Evolutionary conservation across 92 coral and sea anemone genomes (phyloP).

Genomic region (Heteractis magnifica): DNA sequence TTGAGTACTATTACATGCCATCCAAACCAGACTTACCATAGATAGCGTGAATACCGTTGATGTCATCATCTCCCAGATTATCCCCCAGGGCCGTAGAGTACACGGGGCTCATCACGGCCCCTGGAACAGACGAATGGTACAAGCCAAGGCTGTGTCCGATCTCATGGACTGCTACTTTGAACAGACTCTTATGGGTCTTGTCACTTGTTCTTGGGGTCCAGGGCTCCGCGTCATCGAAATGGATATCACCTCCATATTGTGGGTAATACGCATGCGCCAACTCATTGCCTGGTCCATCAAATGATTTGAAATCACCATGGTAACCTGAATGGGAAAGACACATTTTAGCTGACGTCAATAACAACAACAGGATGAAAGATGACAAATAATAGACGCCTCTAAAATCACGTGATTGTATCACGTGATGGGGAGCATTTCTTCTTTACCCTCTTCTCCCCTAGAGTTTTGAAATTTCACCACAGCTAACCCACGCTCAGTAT

Average conservation of each 20-base stretch:
- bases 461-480: too few relatives aligned
- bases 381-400: too few relatives aligned
- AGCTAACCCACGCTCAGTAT: too few relatives aligned
- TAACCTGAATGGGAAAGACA: constrained; percentile 21
- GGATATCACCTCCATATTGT: constrained; percentile 64
- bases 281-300: constrained; percentile 68
- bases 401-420: too few relatives aligned
- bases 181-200: constrained; percentile 23
- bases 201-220: constrained; percentile 46
- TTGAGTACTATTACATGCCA: not conserved
- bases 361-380: too few relatives aligned
- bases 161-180: constrained; percentile 74
- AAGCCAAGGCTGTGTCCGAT: constrained; percentile 82
- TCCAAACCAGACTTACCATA: constrained; percentile 45
- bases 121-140: constrained; percentile 44
- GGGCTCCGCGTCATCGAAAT: constrained; percentile 75
- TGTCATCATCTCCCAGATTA: constrained; percentile 58
- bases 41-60: constrained; percentile 35
- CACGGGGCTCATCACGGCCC: constrained; percentile 52
- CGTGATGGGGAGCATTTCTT: too few relatives aligned
- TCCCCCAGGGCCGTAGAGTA: constrained; percentile 14
- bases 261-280: constrained; percentile 76
- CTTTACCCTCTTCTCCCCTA: too few relatives aligned
- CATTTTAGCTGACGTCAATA: not conserved
- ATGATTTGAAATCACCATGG: constrained; percentile 40